Conservation (phyloP, 2,797 vertebrate genomes). For the Peromyscus nudipes region DNA sequence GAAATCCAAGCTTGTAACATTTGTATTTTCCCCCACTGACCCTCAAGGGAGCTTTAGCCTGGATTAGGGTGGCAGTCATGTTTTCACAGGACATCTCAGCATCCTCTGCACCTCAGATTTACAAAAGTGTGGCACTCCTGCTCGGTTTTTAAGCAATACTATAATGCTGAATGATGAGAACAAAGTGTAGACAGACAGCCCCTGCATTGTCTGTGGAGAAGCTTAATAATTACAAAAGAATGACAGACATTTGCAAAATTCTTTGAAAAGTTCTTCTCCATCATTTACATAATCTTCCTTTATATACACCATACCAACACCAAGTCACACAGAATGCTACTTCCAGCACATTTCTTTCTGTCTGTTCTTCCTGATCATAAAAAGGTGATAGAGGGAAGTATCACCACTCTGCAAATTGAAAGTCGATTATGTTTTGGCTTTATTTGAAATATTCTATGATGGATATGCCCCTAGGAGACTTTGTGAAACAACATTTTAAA, state of each 20-base stretch:
- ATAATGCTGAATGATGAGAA: neutral
- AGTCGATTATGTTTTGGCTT: constrained; percentile 13
- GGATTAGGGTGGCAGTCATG: neutral
- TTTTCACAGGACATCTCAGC: neutral
- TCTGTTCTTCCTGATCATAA: neutral
- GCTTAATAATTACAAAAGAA: constrained; percentile 3
- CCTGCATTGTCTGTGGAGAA: neutral
- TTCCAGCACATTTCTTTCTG: neutral
- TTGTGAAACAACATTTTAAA: constrained; percentile 16
- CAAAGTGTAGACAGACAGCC: neutral
- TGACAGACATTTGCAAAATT: constrained; percentile 32
- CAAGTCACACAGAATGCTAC: neutral
- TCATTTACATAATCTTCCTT: neutral
- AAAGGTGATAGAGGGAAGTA: neutral
- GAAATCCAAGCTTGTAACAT: neutral
- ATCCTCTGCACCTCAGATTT: neutral
- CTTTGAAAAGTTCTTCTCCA: neutral
- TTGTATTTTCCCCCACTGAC: neutral
- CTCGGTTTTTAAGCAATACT: neutral
- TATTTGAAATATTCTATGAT: constrained; percentile 11
- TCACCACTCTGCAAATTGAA: neutral
- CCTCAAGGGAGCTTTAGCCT: neutral
- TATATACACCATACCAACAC: neutral
- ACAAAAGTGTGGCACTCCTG: neutral
- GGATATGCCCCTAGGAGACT: neutral